A percentile compares a stretch with the other conserved stretches of the same genome.
phyloP scores from a whole-genome alignment of 2,797 vertebrate genomes.

The Pempheris klunzingeri region DNA sequence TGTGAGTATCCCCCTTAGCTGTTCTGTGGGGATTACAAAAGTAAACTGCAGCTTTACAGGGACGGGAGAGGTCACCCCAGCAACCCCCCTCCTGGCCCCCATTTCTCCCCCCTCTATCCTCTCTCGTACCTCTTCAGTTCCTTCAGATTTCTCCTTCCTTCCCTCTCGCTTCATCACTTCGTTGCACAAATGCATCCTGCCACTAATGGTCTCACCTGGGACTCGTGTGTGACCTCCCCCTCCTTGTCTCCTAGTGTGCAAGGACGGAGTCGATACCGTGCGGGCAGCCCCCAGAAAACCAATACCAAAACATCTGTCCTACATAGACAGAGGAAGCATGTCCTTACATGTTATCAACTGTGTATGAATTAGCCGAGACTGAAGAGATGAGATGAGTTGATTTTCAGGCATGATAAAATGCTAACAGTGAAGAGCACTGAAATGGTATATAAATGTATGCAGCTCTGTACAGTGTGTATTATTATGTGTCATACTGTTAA shows the following conservation, averaged over 20 bases:
- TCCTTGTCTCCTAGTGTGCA: conserved; percentile 56
- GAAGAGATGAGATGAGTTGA: background rate
- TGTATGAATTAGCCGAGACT: background rate
- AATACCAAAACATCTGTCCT: conserved; percentile 28
- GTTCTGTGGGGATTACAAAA: conserved; percentile 71
- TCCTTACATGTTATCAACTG: background rate
- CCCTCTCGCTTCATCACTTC: conserved; percentile 68
- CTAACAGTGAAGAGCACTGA: too few relatives aligned
- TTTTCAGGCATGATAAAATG: background rate
- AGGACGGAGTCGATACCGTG: conserved; percentile 51
- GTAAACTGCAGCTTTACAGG: conserved; percentile 75
- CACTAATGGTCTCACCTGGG: conserved; percentile 63
- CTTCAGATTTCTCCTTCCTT: conserved; percentile 38
- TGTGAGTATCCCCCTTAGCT: conserved; percentile 63
- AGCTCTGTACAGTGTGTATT: too few relatives aligned
- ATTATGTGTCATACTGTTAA: too few relatives aligned
- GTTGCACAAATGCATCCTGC: conserved; percentile 69
- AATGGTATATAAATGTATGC: too few relatives aligned
- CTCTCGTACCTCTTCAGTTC: conserved; percentile 30
- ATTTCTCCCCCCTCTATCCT: background rate
- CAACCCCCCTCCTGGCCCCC: background rate
- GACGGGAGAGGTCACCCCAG: conserved; percentile 69
- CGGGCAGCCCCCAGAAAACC: conserved; percentile 20
- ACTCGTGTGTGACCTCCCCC: conserved; percentile 57
- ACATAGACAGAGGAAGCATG: conserved; percentile 6